These are phyloP conservation scores for Caenorhabditis japonica DNA, from an alignment of 2,888 invertebrate genomes.

Conservation along the genomic window DNA sequence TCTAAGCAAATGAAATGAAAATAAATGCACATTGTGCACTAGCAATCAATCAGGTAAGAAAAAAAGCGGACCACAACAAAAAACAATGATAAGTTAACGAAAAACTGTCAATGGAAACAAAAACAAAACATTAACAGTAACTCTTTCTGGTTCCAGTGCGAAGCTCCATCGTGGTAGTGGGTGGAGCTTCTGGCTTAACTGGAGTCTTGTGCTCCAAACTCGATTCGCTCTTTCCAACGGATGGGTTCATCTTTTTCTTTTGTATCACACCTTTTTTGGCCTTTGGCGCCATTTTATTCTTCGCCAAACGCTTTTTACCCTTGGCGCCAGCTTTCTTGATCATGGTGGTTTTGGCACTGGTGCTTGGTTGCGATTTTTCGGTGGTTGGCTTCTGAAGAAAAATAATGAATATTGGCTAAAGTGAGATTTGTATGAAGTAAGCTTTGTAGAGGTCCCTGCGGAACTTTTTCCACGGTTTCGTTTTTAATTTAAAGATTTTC, in stretches of 20 bases:
- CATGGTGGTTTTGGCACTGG: neutral
- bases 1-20: too few relatives aligned
- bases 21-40: too few relatives aligned
- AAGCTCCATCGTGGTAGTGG: slow-evolving; percentile 38
- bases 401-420: too few relatives aligned
- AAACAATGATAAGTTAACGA: too few relatives aligned
- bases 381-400: neutral
- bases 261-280: slow-evolving; percentile 8
- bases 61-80: too few relatives aligned
- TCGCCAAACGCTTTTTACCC: slow-evolving; percentile 27
- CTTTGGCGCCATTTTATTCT: slow-evolving; percentile 34
- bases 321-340: slow-evolving; percentile 31
- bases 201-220: slow-evolving; percentile 29
- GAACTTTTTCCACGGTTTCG: too few relatives aligned
- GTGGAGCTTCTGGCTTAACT: slow-evolving; percentile 12
- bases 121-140: slow-evolving; percentile 40
- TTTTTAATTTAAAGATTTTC: too few relatives aligned
- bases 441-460: too few relatives aligned
- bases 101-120: too few relatives aligned
- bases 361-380: neutral
- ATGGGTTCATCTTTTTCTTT: slow-evolving; percentile 15
- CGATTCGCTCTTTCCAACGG: neutral
- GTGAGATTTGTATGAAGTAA: too few relatives aligned
- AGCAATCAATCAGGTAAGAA: too few relatives aligned
- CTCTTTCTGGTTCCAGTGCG: slow-evolving; percentile 50